These are phyloP conservation scores for Amphiura filiformis DNA, from an alignment of 35 echinoderm and acorn worm genomes.

Conservation along the genomic window DNA sequence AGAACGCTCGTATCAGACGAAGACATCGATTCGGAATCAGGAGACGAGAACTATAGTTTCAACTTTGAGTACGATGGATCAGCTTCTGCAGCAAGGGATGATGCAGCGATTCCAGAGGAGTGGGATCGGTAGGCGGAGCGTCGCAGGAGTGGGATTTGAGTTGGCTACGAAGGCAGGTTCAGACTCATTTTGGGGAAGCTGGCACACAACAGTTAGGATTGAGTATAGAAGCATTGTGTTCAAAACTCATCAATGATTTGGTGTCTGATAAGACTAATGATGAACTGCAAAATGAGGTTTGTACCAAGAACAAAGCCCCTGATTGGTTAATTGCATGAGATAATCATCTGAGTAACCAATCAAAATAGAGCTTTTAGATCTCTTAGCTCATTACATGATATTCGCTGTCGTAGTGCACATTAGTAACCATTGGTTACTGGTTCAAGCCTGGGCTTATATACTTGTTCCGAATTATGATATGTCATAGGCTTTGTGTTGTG, in stretches of 20 bases:
- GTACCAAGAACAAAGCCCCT: background rate
- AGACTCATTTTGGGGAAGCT: constrained; percentile 36
- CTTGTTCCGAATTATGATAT: too few relatives aligned
- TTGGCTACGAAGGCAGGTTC: constrained; percentile 71
- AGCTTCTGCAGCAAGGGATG: background rate
- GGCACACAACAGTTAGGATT: constrained; percentile 48
- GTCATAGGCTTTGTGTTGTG: too few relatives aligned
- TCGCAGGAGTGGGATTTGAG: constrained; percentile 20
- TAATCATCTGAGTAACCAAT: too few relatives aligned
- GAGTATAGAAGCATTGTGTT: constrained; percentile 63
- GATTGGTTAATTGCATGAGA: too few relatives aligned
- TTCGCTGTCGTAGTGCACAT: too few relatives aligned
- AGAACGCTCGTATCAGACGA: constrained; percentile 6
- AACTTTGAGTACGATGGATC: background rate
- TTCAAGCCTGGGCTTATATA: too few relatives aligned
- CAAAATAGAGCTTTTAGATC: too few relatives aligned
- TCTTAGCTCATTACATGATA: too few relatives aligned
- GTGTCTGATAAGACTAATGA: constrained; percentile 77
- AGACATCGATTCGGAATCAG: background rate
- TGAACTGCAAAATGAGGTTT: constrained; percentile 93
- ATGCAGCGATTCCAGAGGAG: background rate
- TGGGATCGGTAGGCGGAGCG: background rate
- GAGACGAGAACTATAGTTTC: background rate
- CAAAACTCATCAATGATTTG: constrained; percentile 64
- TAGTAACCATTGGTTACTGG: too few relatives aligned